Conservation (phyloP, 2,113 vertebrate species). For the Uria aalge region DNA sequence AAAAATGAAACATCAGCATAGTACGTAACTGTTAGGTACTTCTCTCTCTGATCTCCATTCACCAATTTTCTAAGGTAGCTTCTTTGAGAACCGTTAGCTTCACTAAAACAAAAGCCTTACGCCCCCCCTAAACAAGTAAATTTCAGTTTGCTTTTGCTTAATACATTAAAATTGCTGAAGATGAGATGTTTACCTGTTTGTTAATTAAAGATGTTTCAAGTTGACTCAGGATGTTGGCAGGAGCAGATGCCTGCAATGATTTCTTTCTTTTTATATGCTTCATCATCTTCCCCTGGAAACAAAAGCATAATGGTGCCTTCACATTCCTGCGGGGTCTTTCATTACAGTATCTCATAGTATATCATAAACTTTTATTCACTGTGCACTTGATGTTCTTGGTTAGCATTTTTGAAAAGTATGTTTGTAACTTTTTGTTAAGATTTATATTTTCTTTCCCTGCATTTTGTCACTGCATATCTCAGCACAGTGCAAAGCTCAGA, state of each 20-base stretch:
- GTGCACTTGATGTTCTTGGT: neutral
- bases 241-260: slow-evolving; percentile 37
- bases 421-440: neutral
- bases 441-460: neutral
- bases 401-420: neutral
- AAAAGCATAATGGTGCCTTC: neutral
- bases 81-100: neutral
- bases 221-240: slow-evolving; percentile 53
- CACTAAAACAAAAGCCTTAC: neutral
- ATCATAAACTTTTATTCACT: neutral
- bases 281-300: slow-evolving; percentile 41
- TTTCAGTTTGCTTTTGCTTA: neutral
- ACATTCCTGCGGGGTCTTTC: neutral
- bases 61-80: neutral
- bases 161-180: neutral
- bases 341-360: neutral
- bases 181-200: slow-evolving; percentile 46
- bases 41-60: neutral
- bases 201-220: slow-evolving; percentile 62
- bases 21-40: neutral
- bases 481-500: neutral
- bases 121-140: neutral
- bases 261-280: slow-evolving; percentile 57
- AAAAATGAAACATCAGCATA: neutral
- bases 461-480: neutral